Percentiles rank a stretch among this genome's conserved stretches.
Evolutionary conservation across 2,797 vertebrate species (phyloP).

Genomic region (Eleutherodactylus coqui): DNA sequence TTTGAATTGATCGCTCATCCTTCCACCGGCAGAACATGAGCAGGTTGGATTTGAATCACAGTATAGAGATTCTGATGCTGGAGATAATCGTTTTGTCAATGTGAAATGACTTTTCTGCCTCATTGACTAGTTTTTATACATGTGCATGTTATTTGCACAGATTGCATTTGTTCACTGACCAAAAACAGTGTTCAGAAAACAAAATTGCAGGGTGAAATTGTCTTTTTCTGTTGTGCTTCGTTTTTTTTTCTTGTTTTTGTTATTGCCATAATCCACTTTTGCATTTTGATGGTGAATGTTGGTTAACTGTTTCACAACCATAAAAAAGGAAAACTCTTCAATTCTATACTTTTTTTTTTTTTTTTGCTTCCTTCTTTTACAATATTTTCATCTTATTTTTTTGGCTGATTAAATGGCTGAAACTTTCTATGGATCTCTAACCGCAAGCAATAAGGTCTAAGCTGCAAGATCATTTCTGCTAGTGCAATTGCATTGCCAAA

Average conservation of each 20-base stretch:
- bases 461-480: neutral
- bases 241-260: slow-evolving; percentile 57
- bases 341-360: neutral
- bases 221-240: slow-evolving; percentile 47
- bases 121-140: slow-evolving; percentile 68
- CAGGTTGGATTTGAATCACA: slow-evolving; percentile 49
- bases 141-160: slow-evolving; percentile 68
- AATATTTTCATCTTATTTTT: neutral
- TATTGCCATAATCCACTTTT: slow-evolving; percentile 64
- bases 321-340: neutral
- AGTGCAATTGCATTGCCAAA: neutral
- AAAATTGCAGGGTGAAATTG: slow-evolving; percentile 68
- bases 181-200: slow-evolving; percentile 70
- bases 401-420: neutral
- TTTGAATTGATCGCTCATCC: slow-evolving; percentile 37
- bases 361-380: neutral
- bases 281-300: slow-evolving; percentile 70
- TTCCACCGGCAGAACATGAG: slow-evolving; percentile 42
- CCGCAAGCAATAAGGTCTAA: neutral
- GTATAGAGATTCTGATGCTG: slow-evolving; percentile 60
- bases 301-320: slow-evolving; percentile 31
- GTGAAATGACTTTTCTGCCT: slow-evolving; percentile 71
- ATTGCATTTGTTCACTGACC: slow-evolving; percentile 73
- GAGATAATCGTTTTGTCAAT: slow-evolving; percentile 69
- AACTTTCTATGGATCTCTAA: neutral